These are phyloP conservation scores for Phymorhynchus buccinoides DNA, from an alignment of 1,140 invertebrate genomes.

Conservation along the genomic window DNA sequence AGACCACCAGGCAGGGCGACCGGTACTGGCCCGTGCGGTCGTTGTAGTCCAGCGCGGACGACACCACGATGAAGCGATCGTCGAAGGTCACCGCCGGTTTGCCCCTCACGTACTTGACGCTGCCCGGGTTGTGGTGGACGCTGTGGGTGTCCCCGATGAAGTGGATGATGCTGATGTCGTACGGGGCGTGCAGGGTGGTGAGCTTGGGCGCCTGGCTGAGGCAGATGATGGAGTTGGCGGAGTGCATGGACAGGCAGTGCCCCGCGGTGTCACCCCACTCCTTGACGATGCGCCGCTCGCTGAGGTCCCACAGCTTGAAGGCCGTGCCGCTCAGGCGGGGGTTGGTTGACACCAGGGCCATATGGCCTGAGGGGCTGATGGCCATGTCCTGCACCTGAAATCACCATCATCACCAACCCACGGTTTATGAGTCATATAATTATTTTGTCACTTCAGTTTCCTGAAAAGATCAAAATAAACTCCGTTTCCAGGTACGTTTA, in stretches of 20 bases:
- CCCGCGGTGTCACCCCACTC: constrained; percentile 66
- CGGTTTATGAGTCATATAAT: no score
- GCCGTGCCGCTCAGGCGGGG: constrained; percentile 54
- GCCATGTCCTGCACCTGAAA: constrained; percentile 62
- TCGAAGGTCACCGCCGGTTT: constrained; percentile 65
- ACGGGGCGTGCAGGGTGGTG: constrained; percentile 56
- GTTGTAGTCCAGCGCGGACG: constrained; percentile 61
- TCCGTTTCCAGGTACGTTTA: no score
- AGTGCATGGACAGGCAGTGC: constrained; percentile 54
- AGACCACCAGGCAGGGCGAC: constrained; percentile 62
- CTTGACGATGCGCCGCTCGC: constrained; percentile 59
- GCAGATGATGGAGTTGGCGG: constrained; percentile 46
- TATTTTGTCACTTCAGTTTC: no score
- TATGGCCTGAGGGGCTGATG: constrained; percentile 62
- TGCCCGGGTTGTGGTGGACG: constrained; percentile 54
- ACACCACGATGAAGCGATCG: constrained; percentile 65
- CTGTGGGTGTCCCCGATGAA: constrained; percentile 53
- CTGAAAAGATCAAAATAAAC: no score
- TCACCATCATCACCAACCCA: no score
- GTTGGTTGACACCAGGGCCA: constrained; percentile 60
- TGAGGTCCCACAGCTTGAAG: constrained; percentile 68
- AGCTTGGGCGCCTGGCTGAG: constrained; percentile 60
- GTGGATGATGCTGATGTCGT: constrained; percentile 57
- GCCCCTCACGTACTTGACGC: constrained; percentile 54
- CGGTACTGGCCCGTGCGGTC: constrained; percentile 48